These are phyloP conservation scores for Pomatostomus ruficeps DNA, from an alignment of 2,113 vertebrate genomes.

Conservation along the genomic window DNA sequence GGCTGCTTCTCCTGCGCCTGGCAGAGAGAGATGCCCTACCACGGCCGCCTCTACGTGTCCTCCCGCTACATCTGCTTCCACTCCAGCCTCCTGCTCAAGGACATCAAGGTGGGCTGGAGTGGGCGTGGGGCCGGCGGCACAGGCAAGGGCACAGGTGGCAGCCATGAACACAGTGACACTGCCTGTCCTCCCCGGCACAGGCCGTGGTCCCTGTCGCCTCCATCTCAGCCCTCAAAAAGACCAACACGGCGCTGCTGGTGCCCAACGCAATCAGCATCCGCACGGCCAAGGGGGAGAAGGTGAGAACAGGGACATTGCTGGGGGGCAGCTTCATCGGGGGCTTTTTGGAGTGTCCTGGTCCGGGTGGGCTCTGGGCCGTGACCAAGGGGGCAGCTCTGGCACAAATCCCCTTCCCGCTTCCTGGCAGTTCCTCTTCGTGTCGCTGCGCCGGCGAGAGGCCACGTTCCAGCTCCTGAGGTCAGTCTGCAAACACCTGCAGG, in stretches of 20 bases:
- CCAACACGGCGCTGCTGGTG: constrained; percentile 83
- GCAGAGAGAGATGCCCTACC: constrained; percentile 84
- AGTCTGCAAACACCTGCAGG: constrained; percentile 77
- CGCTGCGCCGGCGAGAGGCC: constrained; percentile 76
- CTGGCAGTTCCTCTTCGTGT: constrained; percentile 79
- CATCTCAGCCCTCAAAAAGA: constrained; percentile 80
- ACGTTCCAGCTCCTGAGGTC: constrained; percentile 78
- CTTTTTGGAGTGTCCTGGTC: neutral
- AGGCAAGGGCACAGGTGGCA: neutral
- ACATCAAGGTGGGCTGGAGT: constrained; percentile 75
- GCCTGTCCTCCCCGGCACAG: neutral
- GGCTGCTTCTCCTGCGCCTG: constrained; percentile 84
- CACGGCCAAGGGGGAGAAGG: constrained; percentile 81
- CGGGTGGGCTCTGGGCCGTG: accelerated
- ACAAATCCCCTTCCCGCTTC: neutral
- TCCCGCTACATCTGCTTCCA: constrained; percentile 79
- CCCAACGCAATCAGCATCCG: constrained; percentile 84
- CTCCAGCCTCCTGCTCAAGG: constrained; percentile 80
- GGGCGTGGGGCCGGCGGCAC: accelerated
- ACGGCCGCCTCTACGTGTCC: constrained; percentile 80
- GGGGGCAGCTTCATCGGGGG: neutral
- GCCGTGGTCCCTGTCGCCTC: constrained; percentile 71
- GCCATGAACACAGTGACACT: neutral
- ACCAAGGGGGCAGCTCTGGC: neutral
- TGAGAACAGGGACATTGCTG: neutral